Evolutionary conservation across 2,888 invertebrate species (phyloP), one percentile per base, ranked within the genome.

Genomic region (Lasioglossum villosulum): DNA sequence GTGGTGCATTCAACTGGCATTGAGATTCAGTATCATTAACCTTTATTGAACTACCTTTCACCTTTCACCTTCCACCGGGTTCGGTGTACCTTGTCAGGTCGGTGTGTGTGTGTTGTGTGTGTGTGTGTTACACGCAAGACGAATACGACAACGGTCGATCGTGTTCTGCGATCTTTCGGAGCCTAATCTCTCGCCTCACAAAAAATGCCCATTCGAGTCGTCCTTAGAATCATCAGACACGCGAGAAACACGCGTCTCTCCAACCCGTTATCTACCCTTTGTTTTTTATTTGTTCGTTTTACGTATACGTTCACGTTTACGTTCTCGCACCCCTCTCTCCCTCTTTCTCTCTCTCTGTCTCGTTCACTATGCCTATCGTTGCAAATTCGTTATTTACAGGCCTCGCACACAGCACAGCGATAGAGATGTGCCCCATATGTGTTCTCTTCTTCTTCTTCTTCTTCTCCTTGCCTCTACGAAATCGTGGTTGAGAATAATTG

Each of bases 171-270:
- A 30, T 30, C 30, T 63, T 63, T 63, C 27, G 63, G 30, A 37
- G 68, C 68, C 27, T 63, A 27, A 68, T 34, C 34, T 37, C 34
- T 81, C 78, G 82, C 82, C 77, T 80, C 86, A 56, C 56, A 56
- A 83, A 82, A 84, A 90, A 90, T 90, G 90, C 90, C 90, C 90
- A 90, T 89, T 85, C 80, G 83, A 75, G 66, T 80, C 72, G 76
- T 56, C 56, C 56, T 56, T 56, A 56, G 56, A 56, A 56, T 56
- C 56, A 56, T 56, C 56, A n/a, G 56, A 56, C 56, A 56, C 56
- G 56, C 56, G 56, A 56, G 56, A 56, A 66, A 66, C 34, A 66
- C 30, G 14, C 66, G 66, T 34, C 66, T 27, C 16, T 66, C 56
- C 56, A 56, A 56, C 74, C 70, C 72, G 78, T 37, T 56, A 56